Base-by-base conservation (phyloP, 1,140 invertebrate genomes). In the Andricus grossulariae region DNA sequence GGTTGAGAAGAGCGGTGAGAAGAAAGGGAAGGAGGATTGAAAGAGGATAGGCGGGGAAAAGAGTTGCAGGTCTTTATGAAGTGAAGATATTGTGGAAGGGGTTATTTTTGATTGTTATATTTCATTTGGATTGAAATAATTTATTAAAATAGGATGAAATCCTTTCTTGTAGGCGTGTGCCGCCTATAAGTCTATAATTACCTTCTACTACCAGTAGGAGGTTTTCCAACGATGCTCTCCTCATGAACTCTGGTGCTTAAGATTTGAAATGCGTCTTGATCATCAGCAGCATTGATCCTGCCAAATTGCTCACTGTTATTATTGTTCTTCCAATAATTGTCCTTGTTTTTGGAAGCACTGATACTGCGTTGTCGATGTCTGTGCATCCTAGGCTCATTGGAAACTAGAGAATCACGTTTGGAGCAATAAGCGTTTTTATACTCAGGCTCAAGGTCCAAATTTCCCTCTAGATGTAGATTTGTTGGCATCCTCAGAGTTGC, bases 381-480 rank as follows among this genome's bases (percentile, higher is more conserved):
- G 77, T 82, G 71, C 79, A 71, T 80, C 73, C 78, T 83, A 13
- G 75, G 70, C 13, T 87, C 82, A 16, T 80, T 71, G 32, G 12
- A 51, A 71, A 32, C 18, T 18, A 11, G 12, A 12, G 50, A 32
- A 5, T 70, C 32, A 16, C 16, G 45, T 51, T 76, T 83, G 0
- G 71, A 71, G 21, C 88, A 86, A 50, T 89, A 90, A 21, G 85
- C 85, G 19, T 89, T 91, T 71, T 89, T 89, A 76, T 93, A 93
- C 80, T 93, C 92, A 0, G 92, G 92, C 71, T 91, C 89, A 54
- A 91, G 85, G 21, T 93, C 90, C 32, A 92, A 86, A 15, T 86
- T 85, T 13, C 89, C 89, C 55, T 92, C 90, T 16, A 91, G 73
- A 50, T 87, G 88, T 21, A 91, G 78, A 80, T 83, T 91, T 0